Evolutionary conservation across 2,888 invertebrate species (phyloP).

Genomic region (Cephonodes hylas): DNA sequence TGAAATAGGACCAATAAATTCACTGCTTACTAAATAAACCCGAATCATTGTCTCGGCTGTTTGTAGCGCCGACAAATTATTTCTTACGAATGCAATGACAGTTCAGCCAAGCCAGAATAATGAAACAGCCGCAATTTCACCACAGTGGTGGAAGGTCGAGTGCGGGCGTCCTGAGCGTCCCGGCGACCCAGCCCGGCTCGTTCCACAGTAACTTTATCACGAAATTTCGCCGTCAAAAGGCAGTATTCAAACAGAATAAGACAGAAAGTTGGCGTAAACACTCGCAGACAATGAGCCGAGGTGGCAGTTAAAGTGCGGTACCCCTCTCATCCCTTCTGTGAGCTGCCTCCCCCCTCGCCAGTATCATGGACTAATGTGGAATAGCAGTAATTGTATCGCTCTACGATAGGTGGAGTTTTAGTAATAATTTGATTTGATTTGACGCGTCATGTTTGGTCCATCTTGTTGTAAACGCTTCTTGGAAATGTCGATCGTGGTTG

Average conservation of each 20-base stretch:
- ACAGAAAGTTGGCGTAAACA: slow-evolving; percentile 2
- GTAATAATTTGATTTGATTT: too few relatives aligned
- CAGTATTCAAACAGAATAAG: slow-evolving; percentile 6
- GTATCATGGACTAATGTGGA: neutral
- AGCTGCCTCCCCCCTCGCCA: neutral
- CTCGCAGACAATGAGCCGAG: slow-evolving; percentile 29
- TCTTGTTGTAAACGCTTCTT: too few relatives aligned
- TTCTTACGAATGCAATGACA: neutral
- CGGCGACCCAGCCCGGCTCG: neutral
- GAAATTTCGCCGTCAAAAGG: neutral
- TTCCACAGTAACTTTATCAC: slow-evolving; percentile 2
- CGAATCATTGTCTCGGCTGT: neutral
- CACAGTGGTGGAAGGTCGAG: neutral
- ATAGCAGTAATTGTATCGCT: neutral
- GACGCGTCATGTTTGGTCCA: neutral
- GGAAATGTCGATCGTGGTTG: too few relatives aligned
- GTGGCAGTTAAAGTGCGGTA: slow-evolving; percentile 38
- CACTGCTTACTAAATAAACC: neutral
- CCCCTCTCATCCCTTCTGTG: neutral
- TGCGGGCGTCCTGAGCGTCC: neutral
- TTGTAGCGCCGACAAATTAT: neutral
- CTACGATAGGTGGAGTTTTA: neutral
- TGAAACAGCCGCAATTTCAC: neutral
- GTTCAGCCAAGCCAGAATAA: neutral
- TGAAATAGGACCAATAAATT: neutral